A percentile compares a stretch with the other conserved stretches of the same genome.
These are phyloP conservation scores for Epizoanthus scotinus DNA, from an alignment of 92 coral and sea anemone species.

Conservation along the genomic window DNA sequence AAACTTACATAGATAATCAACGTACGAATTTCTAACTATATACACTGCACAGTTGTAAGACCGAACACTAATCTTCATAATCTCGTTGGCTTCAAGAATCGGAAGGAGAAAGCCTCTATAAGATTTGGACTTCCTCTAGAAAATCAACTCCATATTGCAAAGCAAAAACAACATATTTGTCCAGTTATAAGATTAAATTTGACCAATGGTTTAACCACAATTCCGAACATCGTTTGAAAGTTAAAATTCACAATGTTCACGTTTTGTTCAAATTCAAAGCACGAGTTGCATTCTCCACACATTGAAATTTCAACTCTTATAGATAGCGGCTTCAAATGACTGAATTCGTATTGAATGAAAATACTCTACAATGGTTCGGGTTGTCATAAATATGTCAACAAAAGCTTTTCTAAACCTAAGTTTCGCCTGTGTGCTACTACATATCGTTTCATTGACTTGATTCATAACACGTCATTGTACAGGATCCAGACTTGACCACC, in stretches of 20 bases:
- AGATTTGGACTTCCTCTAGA: conserved; percentile 2
- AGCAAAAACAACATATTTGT: conserved; percentile 30
- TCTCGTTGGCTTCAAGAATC: conserved; percentile 4
- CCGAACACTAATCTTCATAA: no score
- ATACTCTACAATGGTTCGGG: background rate
- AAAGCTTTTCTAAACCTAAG: background rate
- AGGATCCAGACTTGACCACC: conserved; percentile 17
- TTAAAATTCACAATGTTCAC: background rate
- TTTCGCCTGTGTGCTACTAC: background rate
- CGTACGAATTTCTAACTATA: no score
- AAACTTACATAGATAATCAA: no score
- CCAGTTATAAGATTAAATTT: conserved; percentile 21
- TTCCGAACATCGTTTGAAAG: background rate
- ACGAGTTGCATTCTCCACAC: background rate
- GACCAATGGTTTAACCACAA: conserved; percentile 8
- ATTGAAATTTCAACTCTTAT: background rate
- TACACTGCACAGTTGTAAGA: no score
- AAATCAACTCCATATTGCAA: conserved; percentile 16
- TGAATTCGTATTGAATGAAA: no score
- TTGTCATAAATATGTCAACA: background rate
- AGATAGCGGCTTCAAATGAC: background rate
- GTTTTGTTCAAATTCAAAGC: background rate
- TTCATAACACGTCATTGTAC: background rate
- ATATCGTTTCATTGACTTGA: background rate
- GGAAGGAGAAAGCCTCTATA: conserved; percentile 13